phyloP scores from a whole-genome alignment of 37 sponge, comb jelly and placozoan genomes.

The Theonella swinhoei region DNA sequence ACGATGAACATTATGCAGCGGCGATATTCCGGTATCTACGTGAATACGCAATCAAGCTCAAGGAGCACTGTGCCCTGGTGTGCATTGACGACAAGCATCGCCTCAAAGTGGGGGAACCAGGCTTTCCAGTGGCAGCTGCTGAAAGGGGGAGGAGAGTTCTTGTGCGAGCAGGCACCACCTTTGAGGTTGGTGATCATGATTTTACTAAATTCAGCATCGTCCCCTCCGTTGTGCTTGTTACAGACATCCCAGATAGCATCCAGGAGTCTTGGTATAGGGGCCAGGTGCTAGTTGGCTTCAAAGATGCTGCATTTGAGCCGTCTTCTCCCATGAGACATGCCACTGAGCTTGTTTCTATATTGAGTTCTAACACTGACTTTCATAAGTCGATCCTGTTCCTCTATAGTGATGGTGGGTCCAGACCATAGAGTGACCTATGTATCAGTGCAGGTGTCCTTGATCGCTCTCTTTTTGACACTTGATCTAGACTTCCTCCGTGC shows the following conservation, averaged over 20 bases:
- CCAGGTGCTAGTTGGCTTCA: constrained; percentile 18
- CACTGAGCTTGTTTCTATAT: constrained; percentile 6
- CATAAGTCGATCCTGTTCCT: constrained; percentile 8
- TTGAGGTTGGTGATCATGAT: constrained; percentile 22
- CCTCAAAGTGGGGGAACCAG: constrained; percentile 5
- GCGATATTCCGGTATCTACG: constrained; percentile 43
- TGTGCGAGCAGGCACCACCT: neutral
- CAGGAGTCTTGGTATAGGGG: constrained; percentile 17
- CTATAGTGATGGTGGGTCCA: constrained; percentile 46
- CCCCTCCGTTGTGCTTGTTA: neutral
- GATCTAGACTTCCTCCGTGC: constrained; percentile 24
- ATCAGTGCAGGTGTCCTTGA: constrained; percentile 41
- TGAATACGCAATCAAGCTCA: constrained; percentile 32
- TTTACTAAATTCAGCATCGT: constrained; percentile 1
- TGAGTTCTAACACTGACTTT: neutral
- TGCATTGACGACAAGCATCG: too few species aligned
- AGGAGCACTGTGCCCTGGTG: constrained; percentile 10
- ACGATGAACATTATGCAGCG: constrained; percentile 50
- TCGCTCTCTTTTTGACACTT: constrained; percentile 23
- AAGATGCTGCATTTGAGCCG: constrained; percentile 48
- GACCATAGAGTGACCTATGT: constrained; percentile 44
- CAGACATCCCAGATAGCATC: neutral
- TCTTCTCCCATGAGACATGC: too few species aligned
- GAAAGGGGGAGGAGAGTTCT: constrained; percentile 4
- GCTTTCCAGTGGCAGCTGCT: constrained; percentile 1